Evolutionary conservation across 2,888 invertebrate species (phyloP), one percentile per base, ranked within the genome.

Genomic region (Hirtodrosophila trivittata): DNA sequence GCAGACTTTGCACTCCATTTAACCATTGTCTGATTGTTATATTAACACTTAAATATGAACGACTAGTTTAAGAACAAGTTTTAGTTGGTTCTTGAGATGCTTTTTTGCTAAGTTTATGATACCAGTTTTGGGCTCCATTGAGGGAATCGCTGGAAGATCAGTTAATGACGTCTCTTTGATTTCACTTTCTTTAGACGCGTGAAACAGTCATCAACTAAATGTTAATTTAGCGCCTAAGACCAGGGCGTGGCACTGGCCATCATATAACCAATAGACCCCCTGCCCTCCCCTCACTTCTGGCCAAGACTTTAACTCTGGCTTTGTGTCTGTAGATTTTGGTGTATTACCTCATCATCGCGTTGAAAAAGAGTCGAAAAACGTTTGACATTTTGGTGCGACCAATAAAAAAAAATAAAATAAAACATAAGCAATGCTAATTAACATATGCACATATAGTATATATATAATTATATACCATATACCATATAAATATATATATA

Each of bases 321-420:
- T 7, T 39, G 32, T 54, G 41, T 54, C 46, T 62, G 49, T 62
- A 45, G 52, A 55, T 58, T 57, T 60, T 47, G 60, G 38, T 21
- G 38, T 81, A 83, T 83, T 83, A 83, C 82, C 85, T 83, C 82
- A 83, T 82, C 71, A 65, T 52, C 55, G 70, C 38, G 56, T 64
- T 41, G 46, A 68, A 50, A 57, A 63, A 58, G 64, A 69, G 59
- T 66, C 75, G 69, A 78, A 78, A 78, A 85, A 72, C 85, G 80
- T 83, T 85, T 85, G 83, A 83, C 85, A 85, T 83, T 83, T 83
- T 80, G 71, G 78, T 82, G 82, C 72, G 78, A 75, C 71, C 85
- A 83, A 83, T 85, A 83, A 84, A 82, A 63, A 39, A 32, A 25
- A 46, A 39, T 75, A 69, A 73, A 56, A 56, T 42, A 62, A 42